Percentiles rank a stretch among this genome's conserved stretches.
Evolutionary conservation across 2,797 vertebrate genomes (phyloP).

Genomic region (Cheirogaleus major): DNA sequence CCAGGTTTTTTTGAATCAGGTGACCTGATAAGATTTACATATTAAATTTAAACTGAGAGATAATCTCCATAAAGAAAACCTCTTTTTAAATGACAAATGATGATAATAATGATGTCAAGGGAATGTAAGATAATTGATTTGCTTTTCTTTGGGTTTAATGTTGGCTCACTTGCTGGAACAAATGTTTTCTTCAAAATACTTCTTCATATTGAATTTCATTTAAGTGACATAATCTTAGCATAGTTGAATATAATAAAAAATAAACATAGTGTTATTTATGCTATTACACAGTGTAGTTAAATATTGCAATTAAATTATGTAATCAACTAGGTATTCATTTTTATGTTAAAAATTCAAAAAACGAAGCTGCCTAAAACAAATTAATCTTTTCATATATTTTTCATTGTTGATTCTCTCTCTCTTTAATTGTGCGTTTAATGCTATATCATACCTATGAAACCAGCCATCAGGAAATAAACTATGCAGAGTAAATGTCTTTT

Average conservation of each 20-base stretch:
- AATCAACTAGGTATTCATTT: not conserved
- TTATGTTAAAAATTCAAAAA: not conserved
- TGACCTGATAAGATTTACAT: conserved; percentile 10
- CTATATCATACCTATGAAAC: not conserved
- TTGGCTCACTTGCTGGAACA: not conserved
- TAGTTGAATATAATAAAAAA: not conserved
- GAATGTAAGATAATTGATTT: not conserved
- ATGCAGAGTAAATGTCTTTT: conserved; percentile 22
- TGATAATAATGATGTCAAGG: not conserved
- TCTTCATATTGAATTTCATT: not conserved
- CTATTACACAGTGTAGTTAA: not conserved
- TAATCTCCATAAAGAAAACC: not conserved
- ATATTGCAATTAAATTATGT: not conserved
- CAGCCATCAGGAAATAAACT: conserved; percentile 18
- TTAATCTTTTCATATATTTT: not conserved
- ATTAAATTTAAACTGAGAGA: not conserved
- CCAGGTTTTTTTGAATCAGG: not conserved
- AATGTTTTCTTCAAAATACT: not conserved
- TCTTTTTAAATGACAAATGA: not conserved
- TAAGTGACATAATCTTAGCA: not conserved
- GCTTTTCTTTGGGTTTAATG: not conserved
- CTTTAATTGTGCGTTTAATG: conserved; percentile 5
- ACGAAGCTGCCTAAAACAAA: not conserved
- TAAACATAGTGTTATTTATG: not conserved
- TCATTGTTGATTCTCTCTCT: not conserved